phyloP scores from a whole-genome alignment of 2,797 vertebrate species.

The Chloroceryle inda region DNA sequence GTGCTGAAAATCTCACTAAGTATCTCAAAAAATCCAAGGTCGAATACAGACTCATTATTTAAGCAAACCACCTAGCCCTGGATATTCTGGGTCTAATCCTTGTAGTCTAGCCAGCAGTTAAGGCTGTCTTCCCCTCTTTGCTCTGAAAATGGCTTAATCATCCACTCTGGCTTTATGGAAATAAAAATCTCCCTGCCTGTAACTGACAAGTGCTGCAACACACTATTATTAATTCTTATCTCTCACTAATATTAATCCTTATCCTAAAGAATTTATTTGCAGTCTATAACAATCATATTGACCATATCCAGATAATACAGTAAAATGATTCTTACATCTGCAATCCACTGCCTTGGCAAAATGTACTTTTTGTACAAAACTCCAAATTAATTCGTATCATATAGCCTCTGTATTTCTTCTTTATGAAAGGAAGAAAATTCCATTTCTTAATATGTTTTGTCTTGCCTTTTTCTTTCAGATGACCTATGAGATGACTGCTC shows the following conservation, averaged over 20 bases:
- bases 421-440: neutral
- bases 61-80: conserved; percentile 8
- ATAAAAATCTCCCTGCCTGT: neutral
- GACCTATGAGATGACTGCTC: neutral
- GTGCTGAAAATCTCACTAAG: neutral
- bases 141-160: conserved; percentile 4
- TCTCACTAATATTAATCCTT: neutral
- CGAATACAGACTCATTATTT: neutral
- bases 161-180: neutral
- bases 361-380: neutral
- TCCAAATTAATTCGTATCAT: neutral
- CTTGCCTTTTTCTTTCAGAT: neutral
- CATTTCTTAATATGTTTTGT: neutral
- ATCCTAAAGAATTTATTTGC: neutral
- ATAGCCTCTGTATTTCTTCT: neutral
- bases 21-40: conserved; percentile 6
- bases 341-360: neutral
- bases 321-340: neutral
- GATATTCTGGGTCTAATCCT: neutral
- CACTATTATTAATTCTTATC: too few relatives aligned
- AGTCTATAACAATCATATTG: neutral
- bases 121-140: neutral
- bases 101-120: neutral
- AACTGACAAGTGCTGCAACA: neutral
- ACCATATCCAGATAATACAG: neutral